These are phyloP conservation scores for Pocillopora verrucosa DNA, from an alignment of 64 coral and sea anemone genomes.

Conservation along the genomic window DNA sequence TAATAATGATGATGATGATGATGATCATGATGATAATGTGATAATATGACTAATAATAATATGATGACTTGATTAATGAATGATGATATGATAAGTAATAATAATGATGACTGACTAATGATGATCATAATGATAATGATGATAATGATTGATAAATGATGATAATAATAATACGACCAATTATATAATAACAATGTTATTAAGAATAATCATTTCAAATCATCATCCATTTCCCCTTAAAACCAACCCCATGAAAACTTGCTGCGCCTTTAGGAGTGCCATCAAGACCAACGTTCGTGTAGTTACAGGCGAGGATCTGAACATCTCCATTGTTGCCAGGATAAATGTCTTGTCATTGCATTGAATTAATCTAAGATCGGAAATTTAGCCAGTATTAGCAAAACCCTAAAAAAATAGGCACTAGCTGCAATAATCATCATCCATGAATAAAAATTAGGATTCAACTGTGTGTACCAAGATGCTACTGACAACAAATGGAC, in stretches of 20 bases:
- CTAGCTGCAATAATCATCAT: too few relatives aligned
- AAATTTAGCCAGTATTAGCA: not conserved
- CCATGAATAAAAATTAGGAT: too few relatives aligned
- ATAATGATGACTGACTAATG: not conserved
- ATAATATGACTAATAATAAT: not conserved
- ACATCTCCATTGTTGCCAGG: conserved; percentile 15
- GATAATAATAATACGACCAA: not conserved
- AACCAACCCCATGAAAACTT: not conserved
- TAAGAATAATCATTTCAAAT: not conserved
- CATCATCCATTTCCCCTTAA: not conserved
- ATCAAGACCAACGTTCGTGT: not conserved
- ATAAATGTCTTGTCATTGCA: not conserved
- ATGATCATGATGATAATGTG: not conserved
- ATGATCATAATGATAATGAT: not conserved
- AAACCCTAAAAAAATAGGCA: not conserved
- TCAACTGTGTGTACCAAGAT: too few relatives aligned
- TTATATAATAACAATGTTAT: not conserved
- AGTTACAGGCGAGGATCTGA: conserved; percentile 7
- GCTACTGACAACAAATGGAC: too few relatives aligned
- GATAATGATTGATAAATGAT: not conserved
- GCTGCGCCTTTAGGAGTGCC: conserved; percentile 7
- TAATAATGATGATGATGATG: not conserved
- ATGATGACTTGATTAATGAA: too few relatives aligned
- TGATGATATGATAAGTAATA: not conserved
- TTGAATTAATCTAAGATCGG: not conserved